Evolutionary conservation across 1,140 invertebrate species (phyloP), one percentile per base, ranked within the genome.

Genomic region (Tenebrio molitor): DNA sequence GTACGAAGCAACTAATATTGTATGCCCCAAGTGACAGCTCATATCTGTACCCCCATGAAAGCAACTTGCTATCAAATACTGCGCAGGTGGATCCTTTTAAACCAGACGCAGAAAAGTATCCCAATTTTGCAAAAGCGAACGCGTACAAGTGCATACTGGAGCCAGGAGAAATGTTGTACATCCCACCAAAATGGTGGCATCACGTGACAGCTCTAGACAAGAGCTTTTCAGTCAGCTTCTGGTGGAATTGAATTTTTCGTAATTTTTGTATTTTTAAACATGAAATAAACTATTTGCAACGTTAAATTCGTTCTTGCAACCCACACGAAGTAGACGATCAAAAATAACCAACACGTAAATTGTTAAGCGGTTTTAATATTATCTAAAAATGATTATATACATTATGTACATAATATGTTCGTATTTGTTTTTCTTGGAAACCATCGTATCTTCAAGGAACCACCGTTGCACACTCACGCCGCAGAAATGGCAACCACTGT

Each of bases 171-270:
- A 94, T 97, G 84, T 83, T 97, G n/a, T 97, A 93, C 82, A 93
- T 98, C 76, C 95, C 96, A 44, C 91, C 93, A 25, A 94, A 93
- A 78, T 97, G 95, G 95, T 97, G 95, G 95, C 95, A 97, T 85
- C 94, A 96, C 84, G 93, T 97, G 19, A 90, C 92, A 72, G 91
- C 94, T n/a, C 82, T 95, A 17, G 89, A 89, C 14, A 86, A 90
- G 12, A 92, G 91, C 81, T 94, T 97, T 79, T 97, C 95, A 29
- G 90, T 97, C 0, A 97, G 94, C 84, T 97, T 97, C 85, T 97
- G 96, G 95, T 97, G 92, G 92, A 79, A 86, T n/a, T n/a, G n/a
- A n/a, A n/a, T n/a, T n/a, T n/a, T n/a, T n/a, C n/a, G n/a, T n/a
- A n/a, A n/a, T n/a, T n/a, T n/a, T n/a, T n/a, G n/a, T n/a, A n/a